Evolutionary conservation across 2,888 invertebrate genomes (phyloP).

Genomic region (Pilophorus perplexus): DNA sequence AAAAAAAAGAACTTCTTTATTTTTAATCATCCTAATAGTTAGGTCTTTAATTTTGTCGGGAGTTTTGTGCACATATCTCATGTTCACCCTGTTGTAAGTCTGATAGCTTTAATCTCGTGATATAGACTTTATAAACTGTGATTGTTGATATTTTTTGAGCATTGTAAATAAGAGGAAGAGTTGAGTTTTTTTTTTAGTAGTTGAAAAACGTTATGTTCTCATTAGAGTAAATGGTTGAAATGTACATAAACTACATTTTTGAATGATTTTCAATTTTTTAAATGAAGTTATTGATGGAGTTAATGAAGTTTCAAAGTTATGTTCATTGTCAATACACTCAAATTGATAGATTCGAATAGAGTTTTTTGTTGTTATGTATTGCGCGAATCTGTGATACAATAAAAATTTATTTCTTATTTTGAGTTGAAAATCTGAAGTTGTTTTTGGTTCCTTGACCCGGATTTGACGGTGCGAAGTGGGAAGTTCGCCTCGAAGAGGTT

Average conservation of each 20-base stretch:
- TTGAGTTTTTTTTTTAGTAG: constrained; percentile 25
- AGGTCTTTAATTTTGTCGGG: not conserved
- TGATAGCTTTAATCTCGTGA: constrained; percentile 46
- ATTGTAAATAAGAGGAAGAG: constrained; percentile 30
- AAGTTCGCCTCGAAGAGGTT: too few species aligned
- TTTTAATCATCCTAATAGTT: constrained; percentile 12
- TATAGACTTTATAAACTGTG: constrained; percentile 48
- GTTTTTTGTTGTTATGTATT: constrained; percentile 23
- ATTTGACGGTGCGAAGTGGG: too few species aligned
- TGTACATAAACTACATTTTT: constrained; percentile 19
- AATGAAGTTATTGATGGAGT: too few species aligned
- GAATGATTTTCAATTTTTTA: too few species aligned
- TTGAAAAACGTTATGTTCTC: constrained; percentile 21
- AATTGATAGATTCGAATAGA: not conserved
- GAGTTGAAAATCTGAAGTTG: constrained; percentile 9
- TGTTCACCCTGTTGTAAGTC: constrained; percentile 40
- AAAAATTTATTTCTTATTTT: constrained; percentile 30
- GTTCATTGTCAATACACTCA: too few species aligned
- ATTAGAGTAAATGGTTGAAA: constrained; percentile 18
- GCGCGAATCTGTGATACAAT: constrained; percentile 38
- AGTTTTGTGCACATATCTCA: constrained; percentile 30
- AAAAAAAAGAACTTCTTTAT: constrained; percentile 20
- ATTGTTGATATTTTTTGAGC: constrained; percentile 38
- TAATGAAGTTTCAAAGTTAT: too few species aligned
- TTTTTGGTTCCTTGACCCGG: constrained; percentile 6